Percentiles rank a stretch among this genome's conserved stretches.
phyloP scores from a whole-genome alignment of 2,797 vertebrate genomes.

The Steatocranus sp. region DNA sequence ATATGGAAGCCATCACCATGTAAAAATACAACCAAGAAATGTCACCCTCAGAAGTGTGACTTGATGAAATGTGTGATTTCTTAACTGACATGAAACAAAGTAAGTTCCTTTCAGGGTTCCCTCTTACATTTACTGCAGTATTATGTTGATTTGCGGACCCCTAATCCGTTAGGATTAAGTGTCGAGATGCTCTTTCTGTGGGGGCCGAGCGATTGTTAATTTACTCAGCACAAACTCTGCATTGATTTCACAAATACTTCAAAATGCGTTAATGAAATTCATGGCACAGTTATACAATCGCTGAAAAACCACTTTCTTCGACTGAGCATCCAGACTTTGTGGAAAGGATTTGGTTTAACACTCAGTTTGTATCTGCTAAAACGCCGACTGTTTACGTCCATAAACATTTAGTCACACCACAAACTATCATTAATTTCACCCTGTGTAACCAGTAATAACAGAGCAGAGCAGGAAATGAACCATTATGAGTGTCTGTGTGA shows the following conservation, averaged over 20 bases:
- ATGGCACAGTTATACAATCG: not conserved
- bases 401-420: slow-evolving; percentile 26
- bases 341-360: not conserved
- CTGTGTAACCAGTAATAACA: slow-evolving; percentile 39
- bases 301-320: not conserved
- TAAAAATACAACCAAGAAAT: not conserved
- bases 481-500: slow-evolving; percentile 44
- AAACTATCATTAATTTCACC: slow-evolving; percentile 38
- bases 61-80: not conserved
- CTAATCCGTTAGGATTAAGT: not conserved
- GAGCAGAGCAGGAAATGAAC: slow-evolving; percentile 49
- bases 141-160: not conserved
- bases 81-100: not conserved
- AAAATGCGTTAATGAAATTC: not conserved
- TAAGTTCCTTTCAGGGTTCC: not conserved
- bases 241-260: not conserved
- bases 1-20: not conserved
- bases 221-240: not conserved
- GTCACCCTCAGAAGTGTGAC: not conserved
- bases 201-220: not conserved
- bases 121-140: not conserved
- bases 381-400: slow-evolving; percentile 12
- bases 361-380: not conserved
- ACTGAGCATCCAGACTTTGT: not conserved
- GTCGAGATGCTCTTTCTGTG: not conserved